These are phyloP conservation scores for Ceratina japonica DNA, from an alignment of 1,140 invertebrate genomes.

Conservation along the genomic window DNA sequence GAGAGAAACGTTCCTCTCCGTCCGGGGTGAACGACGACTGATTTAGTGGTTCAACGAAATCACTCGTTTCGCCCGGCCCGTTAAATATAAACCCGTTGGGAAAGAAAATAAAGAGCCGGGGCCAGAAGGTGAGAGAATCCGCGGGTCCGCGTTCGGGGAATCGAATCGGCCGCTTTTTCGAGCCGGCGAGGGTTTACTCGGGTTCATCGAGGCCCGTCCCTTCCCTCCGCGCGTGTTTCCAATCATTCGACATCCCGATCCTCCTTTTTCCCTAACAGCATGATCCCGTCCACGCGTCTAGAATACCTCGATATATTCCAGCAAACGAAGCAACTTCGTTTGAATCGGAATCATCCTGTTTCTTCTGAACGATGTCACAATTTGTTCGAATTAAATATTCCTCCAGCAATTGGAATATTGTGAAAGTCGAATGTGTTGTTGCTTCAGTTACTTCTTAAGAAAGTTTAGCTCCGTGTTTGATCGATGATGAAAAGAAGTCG, in stretches of 20 bases:
- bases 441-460: no score
- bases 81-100: constrained; percentile 19
- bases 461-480: neutral
- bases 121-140: constrained; percentile 36
- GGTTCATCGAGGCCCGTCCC: neutral
- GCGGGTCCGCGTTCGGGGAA: constrained; percentile 7
- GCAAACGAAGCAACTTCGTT: no score
- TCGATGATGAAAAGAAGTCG: neutral
- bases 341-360: no score
- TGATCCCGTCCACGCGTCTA: no score
- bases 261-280: neutral
- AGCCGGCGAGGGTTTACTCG: constrained; percentile 8
- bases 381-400: no score
- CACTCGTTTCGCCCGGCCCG: neutral
- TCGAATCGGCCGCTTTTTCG: constrained; percentile 12
- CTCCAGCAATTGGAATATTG: no score
- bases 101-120: constrained; percentile 12
- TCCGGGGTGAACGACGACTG: constrained; percentile 12
- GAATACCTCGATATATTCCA: no score
- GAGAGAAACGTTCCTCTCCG: neutral
- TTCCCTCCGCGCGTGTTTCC: neutral
- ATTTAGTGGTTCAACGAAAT: constrained; percentile 30
- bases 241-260: neutral
- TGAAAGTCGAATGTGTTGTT: no score
- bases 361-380: no score